phyloP scores from a whole-genome alignment of 2,888 invertebrate species.

The Disparrhopalites patrizii region DNA sequence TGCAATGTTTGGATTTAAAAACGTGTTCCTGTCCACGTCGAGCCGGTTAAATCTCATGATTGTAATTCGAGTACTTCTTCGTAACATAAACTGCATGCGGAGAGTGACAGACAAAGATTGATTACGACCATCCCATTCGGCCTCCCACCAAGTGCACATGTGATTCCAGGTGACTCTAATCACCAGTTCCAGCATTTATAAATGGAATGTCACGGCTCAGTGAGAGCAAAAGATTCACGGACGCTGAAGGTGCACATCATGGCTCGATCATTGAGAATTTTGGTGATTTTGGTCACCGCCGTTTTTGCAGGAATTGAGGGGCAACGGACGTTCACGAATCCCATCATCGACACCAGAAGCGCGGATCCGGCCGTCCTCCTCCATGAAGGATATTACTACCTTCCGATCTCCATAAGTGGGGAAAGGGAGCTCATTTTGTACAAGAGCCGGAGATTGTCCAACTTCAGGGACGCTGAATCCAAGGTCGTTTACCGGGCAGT shows the following conservation, averaged over 20 bases:
- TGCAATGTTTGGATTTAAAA: too few species aligned
- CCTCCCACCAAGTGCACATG: background rate
- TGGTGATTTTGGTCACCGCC: background rate
- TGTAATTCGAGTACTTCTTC: too few species aligned
- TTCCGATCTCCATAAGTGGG: background rate
- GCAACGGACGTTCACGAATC: conserved; percentile 16
- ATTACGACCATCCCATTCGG: too few species aligned
- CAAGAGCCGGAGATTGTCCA: conserved; percentile 9
- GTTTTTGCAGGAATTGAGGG: background rate
- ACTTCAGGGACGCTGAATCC: conserved; percentile 2
- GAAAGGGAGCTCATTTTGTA: conserved; percentile 6
- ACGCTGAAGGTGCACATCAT: too few species aligned
- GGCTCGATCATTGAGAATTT: background rate
- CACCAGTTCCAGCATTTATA: background rate
- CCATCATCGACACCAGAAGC: conserved; percentile 7
- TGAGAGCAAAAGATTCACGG: too few species aligned
- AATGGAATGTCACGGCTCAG: too few species aligned
- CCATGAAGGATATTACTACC: conserved; percentile 6
- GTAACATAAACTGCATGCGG: too few species aligned
- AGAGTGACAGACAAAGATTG: too few species aligned
- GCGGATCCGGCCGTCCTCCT: conserved; percentile 14
- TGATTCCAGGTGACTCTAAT: background rate
- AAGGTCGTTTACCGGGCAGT: conserved; percentile 5
- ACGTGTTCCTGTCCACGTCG: too few species aligned
- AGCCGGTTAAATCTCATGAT: too few species aligned